Percentiles rank a stretch among this genome's conserved stretches.
phyloP scores from a whole-genome alignment of 2,797 vertebrate species.

The Acanthis flammea region DNA sequence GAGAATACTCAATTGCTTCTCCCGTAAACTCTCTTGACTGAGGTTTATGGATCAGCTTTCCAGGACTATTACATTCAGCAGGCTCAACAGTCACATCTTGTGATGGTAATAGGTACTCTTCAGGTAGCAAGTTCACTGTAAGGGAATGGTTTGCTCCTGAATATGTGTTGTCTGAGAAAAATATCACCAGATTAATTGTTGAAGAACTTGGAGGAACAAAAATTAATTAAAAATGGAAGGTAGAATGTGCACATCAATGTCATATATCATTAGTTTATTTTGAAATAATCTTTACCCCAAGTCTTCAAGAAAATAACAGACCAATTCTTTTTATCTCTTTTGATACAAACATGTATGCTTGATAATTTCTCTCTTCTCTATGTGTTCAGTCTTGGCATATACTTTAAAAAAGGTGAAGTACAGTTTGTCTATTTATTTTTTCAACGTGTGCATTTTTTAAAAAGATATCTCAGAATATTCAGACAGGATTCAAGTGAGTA shows the following conservation, averaged over 20 bases:
- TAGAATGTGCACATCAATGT: background rate
- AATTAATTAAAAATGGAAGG: background rate
- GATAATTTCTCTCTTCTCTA: background rate
- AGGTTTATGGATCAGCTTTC: background rate
- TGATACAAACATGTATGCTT: background rate
- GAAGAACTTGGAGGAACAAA: background rate
- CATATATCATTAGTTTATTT: background rate
- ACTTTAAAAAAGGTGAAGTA: background rate
- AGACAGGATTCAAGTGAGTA: background rate
- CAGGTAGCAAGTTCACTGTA: background rate
- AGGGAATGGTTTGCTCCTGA: fast-evolving
- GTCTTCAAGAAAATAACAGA: background rate
- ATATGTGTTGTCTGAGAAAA: background rate
- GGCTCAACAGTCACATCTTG: background rate
- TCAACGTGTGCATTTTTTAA: background rate
- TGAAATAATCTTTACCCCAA: background rate
- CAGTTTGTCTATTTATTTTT: background rate
- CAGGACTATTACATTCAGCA: background rate
- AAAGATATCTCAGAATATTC: background rate
- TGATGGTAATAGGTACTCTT: background rate
- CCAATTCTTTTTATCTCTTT: background rate
- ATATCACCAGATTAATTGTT: background rate
- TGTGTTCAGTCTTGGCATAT: background rate
- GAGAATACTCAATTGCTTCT: background rate
- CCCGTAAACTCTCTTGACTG: background rate